Percentiles rank a stretch among this genome's conserved stretches.
phyloP scores from a whole-genome alignment of 2,888 invertebrate species.

The Smittia sp. region DNA sequence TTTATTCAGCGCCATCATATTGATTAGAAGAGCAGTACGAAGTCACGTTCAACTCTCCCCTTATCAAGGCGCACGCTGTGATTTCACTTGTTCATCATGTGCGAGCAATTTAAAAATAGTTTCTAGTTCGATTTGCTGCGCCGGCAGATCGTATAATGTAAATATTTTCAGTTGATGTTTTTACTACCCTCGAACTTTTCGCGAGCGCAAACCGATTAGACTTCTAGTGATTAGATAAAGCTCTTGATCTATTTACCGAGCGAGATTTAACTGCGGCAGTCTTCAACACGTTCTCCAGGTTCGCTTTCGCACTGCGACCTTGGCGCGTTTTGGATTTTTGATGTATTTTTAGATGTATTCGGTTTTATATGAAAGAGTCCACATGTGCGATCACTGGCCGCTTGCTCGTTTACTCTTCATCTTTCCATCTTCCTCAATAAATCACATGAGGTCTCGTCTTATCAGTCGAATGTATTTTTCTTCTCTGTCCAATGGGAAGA shows the following conservation, averaged over 20 bases:
- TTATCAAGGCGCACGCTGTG: too few species aligned
- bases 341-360: neutral
- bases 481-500: neutral
- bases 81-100: neutral
- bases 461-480: neutral
- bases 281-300: too few species aligned
- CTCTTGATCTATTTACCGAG: too few species aligned
- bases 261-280: too few species aligned
- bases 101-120: neutral
- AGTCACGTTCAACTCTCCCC: too few species aligned
- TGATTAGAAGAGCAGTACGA: too few species aligned
- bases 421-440: neutral
- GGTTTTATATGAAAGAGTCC: neutral
- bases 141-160: neutral
- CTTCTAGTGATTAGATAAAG: too few species aligned
- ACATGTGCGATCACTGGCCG: neutral
- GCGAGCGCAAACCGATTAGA: too few species aligned
- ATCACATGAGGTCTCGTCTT: neutral
- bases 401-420: neutral
- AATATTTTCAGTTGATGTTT: neutral
- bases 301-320: too few species aligned
- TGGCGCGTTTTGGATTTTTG: neutral
- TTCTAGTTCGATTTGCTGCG: neutral
- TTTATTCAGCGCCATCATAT: too few species aligned
- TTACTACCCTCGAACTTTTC: neutral